These are phyloP conservation scores for Macrosoma leucophasiata DNA, from an alignment of 2,888 invertebrate species.

Conservation along the genomic window DNA sequence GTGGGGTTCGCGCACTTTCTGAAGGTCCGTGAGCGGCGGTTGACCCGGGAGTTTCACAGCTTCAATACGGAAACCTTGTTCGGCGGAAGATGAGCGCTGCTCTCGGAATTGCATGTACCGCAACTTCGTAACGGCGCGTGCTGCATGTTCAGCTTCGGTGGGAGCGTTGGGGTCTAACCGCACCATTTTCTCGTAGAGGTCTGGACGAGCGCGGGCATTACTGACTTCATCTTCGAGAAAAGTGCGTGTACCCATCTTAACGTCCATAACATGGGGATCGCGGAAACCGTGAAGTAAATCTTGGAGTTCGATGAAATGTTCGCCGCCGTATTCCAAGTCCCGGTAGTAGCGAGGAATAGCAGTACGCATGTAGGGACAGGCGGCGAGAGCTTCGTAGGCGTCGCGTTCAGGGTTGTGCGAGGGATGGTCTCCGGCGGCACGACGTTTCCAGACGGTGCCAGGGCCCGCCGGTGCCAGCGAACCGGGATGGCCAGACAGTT, in stretches of 20 bases:
- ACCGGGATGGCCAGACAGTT: slow-evolving; percentile 94
- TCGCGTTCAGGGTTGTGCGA: slow-evolving; percentile 83
- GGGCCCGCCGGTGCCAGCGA: slow-evolving; percentile 95
- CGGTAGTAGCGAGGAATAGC: slow-evolving; percentile 91
- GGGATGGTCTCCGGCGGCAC: slow-evolving; percentile 81
- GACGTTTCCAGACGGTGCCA: slow-evolving; percentile 95
- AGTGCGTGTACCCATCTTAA: slow-evolving; percentile 97
- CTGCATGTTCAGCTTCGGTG: slow-evolving; percentile 86
- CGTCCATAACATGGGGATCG: slow-evolving; percentile 97
- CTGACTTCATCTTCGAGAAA: slow-evolving; percentile 96
- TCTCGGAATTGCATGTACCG: slow-evolving; percentile 98
- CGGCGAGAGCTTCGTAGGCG: slow-evolving; percentile 86
- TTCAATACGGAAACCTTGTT: slow-evolving; percentile 96
- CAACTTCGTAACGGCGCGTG: slow-evolving; percentile 93
- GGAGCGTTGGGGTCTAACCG: slow-evolving; percentile 92
- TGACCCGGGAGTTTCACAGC: slow-evolving; percentile 92
- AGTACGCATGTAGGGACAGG: slow-evolving; percentile 81
- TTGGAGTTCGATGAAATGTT: slow-evolving; percentile 95
- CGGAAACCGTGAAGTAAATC: slow-evolving; percentile 92
- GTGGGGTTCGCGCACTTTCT: slow-evolving; percentile 86
- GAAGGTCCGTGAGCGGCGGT: slow-evolving; percentile 90
- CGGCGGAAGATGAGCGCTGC: slow-evolving; percentile 92
- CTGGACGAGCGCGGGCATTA: slow-evolving; percentile 87
- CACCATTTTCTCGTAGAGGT: slow-evolving; percentile 97
- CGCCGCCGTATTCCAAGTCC: slow-evolving; percentile 85